Conservation (phyloP, 2,113 vertebrate genomes). For the Festucalex cinctus region DNA sequence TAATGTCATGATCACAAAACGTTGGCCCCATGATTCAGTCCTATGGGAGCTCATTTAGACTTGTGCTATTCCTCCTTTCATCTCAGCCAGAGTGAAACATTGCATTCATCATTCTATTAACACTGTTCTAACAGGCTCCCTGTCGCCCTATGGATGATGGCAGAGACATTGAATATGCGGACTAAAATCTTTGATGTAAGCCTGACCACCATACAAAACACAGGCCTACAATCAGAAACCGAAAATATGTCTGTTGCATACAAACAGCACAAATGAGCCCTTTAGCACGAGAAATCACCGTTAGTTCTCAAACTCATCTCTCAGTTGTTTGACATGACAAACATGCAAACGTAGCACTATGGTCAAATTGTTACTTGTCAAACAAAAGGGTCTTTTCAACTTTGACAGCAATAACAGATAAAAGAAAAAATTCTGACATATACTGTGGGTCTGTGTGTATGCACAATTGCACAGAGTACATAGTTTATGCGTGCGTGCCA, state of each 20-base stretch:
- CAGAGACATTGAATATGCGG: constrained; percentile 53
- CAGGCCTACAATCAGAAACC: constrained; percentile 36
- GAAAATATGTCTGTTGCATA: constrained; percentile 11
- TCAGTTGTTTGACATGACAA: constrained; percentile 19
- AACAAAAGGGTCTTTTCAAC: constrained; percentile 13
- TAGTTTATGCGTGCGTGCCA: background rate
- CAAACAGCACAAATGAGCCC: background rate
- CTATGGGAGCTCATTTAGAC: constrained; percentile 39
- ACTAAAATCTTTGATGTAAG: constrained; percentile 54
- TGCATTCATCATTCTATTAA: constrained; percentile 67
- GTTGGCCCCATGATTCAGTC: constrained; percentile 32
- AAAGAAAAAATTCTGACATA: constrained; percentile 33
- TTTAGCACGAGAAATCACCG: constrained; percentile 16
- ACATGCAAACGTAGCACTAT: constrained; percentile 27
- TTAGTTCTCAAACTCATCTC: constrained; percentile 11
- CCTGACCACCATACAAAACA: constrained; percentile 43
- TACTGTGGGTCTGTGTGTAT: background rate
- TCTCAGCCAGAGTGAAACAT: constrained; percentile 50
- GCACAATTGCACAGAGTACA: background rate
- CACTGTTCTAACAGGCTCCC: constrained; percentile 45
- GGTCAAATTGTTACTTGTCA: constrained; percentile 37
- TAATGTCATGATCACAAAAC: constrained; percentile 55
- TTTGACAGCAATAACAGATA: constrained; percentile 41
- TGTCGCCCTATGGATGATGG: constrained; percentile 48
- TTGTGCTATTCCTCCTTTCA: constrained; percentile 54